A percentile compares a stretch with the other conserved stretches of the same genome.
phyloP scores from a whole-genome alignment of 1,140 invertebrate genomes.

The Calosoma granatense region DNA sequence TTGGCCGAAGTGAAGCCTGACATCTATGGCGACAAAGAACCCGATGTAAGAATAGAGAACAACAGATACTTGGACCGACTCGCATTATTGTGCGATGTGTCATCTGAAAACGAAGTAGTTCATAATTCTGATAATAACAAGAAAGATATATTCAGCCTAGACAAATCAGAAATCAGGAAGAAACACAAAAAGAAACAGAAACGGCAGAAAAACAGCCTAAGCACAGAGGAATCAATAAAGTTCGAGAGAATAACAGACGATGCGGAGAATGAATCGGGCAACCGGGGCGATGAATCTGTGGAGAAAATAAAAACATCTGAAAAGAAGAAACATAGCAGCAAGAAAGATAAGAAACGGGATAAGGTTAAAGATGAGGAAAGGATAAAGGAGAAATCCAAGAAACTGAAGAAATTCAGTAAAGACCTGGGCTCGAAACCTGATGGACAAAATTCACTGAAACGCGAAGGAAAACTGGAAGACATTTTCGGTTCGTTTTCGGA shows the following conservation, averaged over 20 bases:
- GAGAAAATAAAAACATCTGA: slow-evolving; percentile 41
- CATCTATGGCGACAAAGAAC: background rate
- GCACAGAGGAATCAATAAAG: slow-evolving; percentile 43
- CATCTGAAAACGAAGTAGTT: slow-evolving; percentile 42
- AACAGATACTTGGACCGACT: background rate
- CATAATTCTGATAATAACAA: slow-evolving; percentile 18
- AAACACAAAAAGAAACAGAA: slow-evolving; percentile 80
- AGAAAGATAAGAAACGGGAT: slow-evolving; percentile 63
- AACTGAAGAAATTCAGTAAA: slow-evolving; percentile 42
- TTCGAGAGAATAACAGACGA: slow-evolving; percentile 31
- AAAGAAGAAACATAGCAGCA: slow-evolving; percentile 50
- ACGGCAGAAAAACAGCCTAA: slow-evolving; percentile 55
- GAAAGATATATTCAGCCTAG: slow-evolving; percentile 19
- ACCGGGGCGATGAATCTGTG: slow-evolving; percentile 18
- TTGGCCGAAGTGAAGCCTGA: background rate
- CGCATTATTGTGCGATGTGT: slow-evolving; percentile 36
- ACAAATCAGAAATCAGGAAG: slow-evolving; percentile 45
- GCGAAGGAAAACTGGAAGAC: slow-evolving; percentile 72
- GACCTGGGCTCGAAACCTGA: slow-evolving; percentile 23
- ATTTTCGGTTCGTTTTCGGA: slow-evolving; percentile 80
- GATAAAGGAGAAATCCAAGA: slow-evolving; percentile 47
- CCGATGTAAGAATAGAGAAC: background rate
- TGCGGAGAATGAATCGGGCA: slow-evolving; percentile 12
- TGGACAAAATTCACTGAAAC: slow-evolving; percentile 35
- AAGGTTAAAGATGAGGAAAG: slow-evolving; percentile 55